phyloP scores from a whole-genome alignment of 1,140 invertebrate genomes.

The Rhopalosiphum maidis region DNA sequence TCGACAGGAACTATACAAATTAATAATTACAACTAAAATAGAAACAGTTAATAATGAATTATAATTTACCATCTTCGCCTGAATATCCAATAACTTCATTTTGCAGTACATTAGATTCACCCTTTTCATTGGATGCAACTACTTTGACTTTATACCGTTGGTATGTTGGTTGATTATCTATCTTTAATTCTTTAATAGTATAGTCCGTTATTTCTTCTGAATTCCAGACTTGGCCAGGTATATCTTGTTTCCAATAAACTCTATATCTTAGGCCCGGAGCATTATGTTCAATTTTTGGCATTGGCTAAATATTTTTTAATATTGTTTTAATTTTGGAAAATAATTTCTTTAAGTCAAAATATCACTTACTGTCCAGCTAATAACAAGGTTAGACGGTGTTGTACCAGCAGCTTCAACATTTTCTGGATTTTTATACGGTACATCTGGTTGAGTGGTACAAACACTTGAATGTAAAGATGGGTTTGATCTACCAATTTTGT shows the following conservation, averaged over 20 bases:
- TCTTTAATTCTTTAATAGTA: slow-evolving; percentile 70
- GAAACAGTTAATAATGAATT: not conserved
- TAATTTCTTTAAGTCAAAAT: not conserved
- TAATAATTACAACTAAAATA: not conserved
- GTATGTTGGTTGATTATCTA: slow-evolving; percentile 90
- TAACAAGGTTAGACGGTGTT: slow-evolving; percentile 87
- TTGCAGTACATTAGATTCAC: slow-evolving; percentile 84
- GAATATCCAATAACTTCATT: slow-evolving; percentile 88
- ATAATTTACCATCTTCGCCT: slow-evolving; percentile 81
- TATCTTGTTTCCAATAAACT: slow-evolving; percentile 84
- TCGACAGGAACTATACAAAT: slow-evolving; percentile 73
- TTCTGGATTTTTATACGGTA: slow-evolving; percentile 93
- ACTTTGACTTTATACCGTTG: slow-evolving; percentile 91
- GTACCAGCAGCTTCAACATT: slow-evolving; percentile 91
- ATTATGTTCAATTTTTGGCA: slow-evolving; percentile 97
- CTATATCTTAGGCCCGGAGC: slow-evolving; percentile 91
- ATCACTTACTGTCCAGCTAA: slow-evolving; percentile 86
- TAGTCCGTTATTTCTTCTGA: slow-evolving; percentile 80
- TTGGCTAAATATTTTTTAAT: slow-evolving; percentile 68
- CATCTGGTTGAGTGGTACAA: slow-evolving; percentile 86
- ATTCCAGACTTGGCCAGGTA: slow-evolving; percentile 76
- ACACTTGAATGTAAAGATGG: slow-evolving; percentile 82
- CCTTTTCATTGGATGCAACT: slow-evolving; percentile 87
- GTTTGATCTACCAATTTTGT: slow-evolving; percentile 89
- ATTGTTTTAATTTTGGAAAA: slow-evolving; percentile 42